These are phyloP conservation scores for Drosophila nr. fundita DNA, from an alignment of 2,888 invertebrate genomes.

Conservation along the genomic window DNA sequence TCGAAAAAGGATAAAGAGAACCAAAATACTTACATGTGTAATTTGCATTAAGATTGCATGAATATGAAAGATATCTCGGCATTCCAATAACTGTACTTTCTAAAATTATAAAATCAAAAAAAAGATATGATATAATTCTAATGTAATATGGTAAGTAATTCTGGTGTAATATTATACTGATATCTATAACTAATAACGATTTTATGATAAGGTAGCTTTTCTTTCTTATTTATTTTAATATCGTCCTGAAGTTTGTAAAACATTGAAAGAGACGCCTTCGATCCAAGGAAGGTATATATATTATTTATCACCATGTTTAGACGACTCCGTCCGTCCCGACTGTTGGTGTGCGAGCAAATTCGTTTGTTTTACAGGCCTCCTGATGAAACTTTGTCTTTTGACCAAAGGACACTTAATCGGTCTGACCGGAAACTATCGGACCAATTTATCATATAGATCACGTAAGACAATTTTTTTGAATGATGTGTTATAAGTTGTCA, in stretches of 20 bases:
- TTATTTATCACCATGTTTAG: not conserved
- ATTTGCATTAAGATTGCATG: slow-evolving; percentile 60
- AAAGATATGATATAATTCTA: not conserved
- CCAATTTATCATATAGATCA: not conserved
- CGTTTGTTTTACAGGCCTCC: not conserved
- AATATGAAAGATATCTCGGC: slow-evolving; percentile 44
- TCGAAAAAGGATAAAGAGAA: not conserved
- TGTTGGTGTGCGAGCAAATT: not conserved
- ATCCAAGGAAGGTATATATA: not conserved
- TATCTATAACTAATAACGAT: not conserved
- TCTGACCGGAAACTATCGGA: not conserved
- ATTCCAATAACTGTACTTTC: slow-evolving; percentile 49
- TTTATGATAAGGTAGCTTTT: not conserved
- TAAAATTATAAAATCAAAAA: slow-evolving; percentile 20
- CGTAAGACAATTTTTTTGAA: not conserved
- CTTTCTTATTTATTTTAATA: not conserved
- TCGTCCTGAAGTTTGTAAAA: not conserved
- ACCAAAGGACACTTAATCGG: not conserved
- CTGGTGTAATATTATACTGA: not conserved
- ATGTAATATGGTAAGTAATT: not conserved
- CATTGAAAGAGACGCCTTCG: no score
- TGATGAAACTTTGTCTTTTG: not conserved
- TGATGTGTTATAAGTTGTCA: not conserved
- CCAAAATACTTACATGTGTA: slow-evolving; percentile 63
- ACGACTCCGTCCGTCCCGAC: not conserved